Conservation (phyloP, 2,113 vertebrate genomes). For the Galeopterus variegatus region DNA sequence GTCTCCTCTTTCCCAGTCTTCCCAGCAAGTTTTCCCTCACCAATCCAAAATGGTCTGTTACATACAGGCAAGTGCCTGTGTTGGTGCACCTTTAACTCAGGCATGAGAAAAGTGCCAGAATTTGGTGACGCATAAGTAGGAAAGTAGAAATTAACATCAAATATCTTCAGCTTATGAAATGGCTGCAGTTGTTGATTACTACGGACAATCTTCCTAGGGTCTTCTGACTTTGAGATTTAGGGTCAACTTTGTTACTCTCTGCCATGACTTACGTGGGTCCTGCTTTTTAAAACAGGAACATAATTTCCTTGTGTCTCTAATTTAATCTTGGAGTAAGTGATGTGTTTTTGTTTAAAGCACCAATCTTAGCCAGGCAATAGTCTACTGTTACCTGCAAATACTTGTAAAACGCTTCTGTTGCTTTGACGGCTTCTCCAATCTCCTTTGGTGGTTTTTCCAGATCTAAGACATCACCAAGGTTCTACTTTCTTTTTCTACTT, state of each 20-base stretch:
- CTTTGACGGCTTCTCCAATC: neutral
- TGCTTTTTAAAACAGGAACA: neutral
- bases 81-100: neutral
- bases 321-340: neutral
- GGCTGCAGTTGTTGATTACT: neutral
- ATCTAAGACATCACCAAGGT: neutral
- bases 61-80: neutral
- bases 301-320: neutral
- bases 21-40: neutral
- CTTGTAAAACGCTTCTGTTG: neutral
- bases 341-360: neutral
- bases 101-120: neutral
- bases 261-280: neutral
- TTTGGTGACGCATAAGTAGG: neutral
- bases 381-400: neutral
- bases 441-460: neutral
- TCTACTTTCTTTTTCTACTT: neutral
- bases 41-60: neutral
- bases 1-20: neutral
- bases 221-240: neutral
- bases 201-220: neutral
- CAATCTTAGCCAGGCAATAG: neutral
- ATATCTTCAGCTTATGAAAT: neutral
- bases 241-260: neutral
- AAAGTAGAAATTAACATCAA: neutral